These are phyloP conservation scores for Hypotaenidia philippensis DNA, from an alignment of 2,797 vertebrate species.

Conservation along the genomic window DNA sequence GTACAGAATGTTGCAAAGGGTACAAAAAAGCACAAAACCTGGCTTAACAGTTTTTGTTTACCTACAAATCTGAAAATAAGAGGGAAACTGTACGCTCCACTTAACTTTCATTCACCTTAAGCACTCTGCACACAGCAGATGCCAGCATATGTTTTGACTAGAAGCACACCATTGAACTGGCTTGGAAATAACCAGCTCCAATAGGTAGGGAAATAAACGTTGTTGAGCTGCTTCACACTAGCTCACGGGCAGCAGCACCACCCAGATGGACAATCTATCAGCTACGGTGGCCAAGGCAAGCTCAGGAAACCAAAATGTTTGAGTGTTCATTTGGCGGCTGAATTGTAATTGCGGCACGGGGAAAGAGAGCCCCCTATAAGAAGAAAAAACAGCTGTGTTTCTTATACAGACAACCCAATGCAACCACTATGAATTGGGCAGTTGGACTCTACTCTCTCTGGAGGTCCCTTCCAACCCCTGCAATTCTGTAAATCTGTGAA, in stretches of 20 bases:
- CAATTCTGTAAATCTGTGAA: too few relatives aligned
- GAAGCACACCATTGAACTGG: not conserved
- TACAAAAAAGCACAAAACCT: not conserved
- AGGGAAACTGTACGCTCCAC: not conserved
- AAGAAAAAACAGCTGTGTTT: not conserved
- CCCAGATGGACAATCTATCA: not conserved
- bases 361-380: accelerated
- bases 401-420: not conserved
- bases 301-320: not conserved
- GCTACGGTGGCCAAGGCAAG: not conserved
- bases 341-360: not conserved
- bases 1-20: not conserved
- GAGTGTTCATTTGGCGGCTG: not conserved
- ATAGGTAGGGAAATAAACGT: not conserved
- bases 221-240: not conserved
- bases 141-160: not conserved
- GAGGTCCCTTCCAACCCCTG: too few relatives aligned
- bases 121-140: not conserved
- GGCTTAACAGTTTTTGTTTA: not conserved
- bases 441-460: too few relatives aligned
- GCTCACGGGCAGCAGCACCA: not conserved
- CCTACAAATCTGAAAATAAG: not conserved
- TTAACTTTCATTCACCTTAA: constrained; percentile 12
- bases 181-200: not conserved
- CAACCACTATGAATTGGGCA: not conserved